Evolutionary conservation across 2,797 vertebrate species (phyloP).

Genomic region (Manis crassicaudata): DNA sequence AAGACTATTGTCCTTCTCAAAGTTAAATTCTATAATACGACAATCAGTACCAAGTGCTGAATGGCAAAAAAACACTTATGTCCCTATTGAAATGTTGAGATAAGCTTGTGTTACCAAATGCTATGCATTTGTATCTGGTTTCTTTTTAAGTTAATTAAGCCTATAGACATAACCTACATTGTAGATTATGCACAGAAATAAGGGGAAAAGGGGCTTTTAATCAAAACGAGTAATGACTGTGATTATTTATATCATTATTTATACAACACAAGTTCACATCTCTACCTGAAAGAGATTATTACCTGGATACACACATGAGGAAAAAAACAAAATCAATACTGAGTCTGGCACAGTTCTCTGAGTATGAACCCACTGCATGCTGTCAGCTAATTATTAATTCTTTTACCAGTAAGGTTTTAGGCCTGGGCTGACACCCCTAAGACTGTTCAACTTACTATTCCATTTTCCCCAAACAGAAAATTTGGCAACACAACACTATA

Average conservation of each 20-base stretch:
- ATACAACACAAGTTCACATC: not conserved
- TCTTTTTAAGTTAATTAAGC: not conserved
- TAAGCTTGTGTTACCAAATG: not conserved
- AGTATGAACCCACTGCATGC: not conserved
- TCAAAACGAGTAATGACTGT: not conserved
- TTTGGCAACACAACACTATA: not conserved
- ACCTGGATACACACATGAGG: not conserved
- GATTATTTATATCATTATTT: not conserved
- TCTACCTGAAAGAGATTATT: not conserved
- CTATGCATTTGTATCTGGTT: not conserved
- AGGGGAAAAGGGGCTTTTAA: not conserved
- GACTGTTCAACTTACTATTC: not conserved
- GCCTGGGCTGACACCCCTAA: not conserved
- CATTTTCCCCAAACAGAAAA: slow-evolving; percentile 19
- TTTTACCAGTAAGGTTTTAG: not conserved
- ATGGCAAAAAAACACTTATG: not conserved
- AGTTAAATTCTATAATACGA: not conserved
- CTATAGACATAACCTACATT: not conserved
- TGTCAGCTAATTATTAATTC: not conserved
- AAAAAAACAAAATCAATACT: not conserved
- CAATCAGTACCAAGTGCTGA: not conserved
- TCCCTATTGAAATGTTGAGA: not conserved
- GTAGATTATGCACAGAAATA: not conserved
- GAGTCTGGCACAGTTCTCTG: not conserved
- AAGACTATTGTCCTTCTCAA: not conserved